Conservation (phyloP, 2,888 invertebrate genomes). For the Eilema depressum region DNA sequence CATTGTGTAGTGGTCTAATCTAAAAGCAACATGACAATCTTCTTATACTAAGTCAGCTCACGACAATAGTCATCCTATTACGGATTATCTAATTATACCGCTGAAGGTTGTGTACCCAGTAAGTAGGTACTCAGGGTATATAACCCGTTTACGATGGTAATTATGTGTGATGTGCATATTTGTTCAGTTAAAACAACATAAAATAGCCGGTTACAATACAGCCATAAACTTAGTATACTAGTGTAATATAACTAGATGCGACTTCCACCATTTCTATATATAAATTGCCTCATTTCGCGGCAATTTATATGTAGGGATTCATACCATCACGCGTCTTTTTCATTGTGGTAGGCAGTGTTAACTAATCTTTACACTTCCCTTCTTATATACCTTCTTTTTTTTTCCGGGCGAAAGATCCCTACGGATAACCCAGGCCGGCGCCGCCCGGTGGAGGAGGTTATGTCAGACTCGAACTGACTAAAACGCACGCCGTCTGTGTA, state of each 20-base stretch:
- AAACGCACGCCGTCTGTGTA: too few relatives aligned
- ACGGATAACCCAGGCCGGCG: too few relatives aligned
- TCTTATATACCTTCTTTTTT: too few relatives aligned
- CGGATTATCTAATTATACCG: background rate
- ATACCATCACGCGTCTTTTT: too few relatives aligned
- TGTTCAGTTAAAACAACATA: background rate
- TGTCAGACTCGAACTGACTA: too few relatives aligned
- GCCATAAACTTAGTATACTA: background rate
- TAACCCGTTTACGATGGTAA: background rate
- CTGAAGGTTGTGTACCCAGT: background rate
- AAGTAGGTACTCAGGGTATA: background rate
- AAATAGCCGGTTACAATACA: background rate
- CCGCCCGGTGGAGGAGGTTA: too few relatives aligned
- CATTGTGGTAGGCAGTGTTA: too few relatives aligned
- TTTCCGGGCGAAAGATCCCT: too few relatives aligned
- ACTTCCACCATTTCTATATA: background rate
- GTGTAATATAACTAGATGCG: background rate
- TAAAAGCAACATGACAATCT: background rate
- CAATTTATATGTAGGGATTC: background rate
- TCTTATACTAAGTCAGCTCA: background rate
- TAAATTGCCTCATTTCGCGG: too few relatives aligned
- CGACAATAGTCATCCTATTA: slow-evolving; percentile 1
- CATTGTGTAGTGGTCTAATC: too few relatives aligned
- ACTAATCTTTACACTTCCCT: too few relatives aligned
- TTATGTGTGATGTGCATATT: background rate